Conservation (phyloP, 1,140 invertebrate species). For the Cydia amplana region DNA sequence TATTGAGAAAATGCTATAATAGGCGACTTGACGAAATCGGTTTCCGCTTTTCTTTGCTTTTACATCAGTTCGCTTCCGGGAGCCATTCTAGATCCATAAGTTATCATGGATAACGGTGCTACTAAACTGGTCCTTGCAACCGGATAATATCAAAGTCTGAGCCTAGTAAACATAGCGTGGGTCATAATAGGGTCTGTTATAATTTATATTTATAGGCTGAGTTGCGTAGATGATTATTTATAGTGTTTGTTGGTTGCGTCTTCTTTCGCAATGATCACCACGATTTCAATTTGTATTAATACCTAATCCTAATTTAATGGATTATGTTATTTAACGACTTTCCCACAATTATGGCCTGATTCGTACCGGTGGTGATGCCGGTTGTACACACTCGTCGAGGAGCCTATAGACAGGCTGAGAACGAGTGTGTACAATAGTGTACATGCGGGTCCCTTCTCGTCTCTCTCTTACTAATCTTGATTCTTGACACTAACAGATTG, state of each 20-base stretch:
- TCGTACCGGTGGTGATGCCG: too few relatives aligned
- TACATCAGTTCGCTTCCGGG: neutral
- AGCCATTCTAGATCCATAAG: slow-evolving; percentile 11
- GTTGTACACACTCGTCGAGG: too few relatives aligned
- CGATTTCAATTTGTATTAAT: neutral
- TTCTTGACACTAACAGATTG: too few relatives aligned
- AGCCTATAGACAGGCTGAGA: too few relatives aligned
- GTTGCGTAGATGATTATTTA: neutral
- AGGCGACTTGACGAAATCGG: neutral
- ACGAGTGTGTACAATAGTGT: too few relatives aligned
- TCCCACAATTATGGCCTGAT: too few relatives aligned
- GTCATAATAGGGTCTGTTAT: slow-evolving; percentile 13
- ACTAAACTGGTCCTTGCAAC: slow-evolving; percentile 1
- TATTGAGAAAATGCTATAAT: slow-evolving; percentile 1
- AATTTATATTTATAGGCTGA: neutral
- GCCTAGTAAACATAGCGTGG: slow-evolving; percentile 12
- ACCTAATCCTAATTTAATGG: too few relatives aligned
- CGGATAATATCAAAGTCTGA: slow-evolving; percentile 7
- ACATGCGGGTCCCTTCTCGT: too few relatives aligned
- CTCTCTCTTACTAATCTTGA: too few relatives aligned
- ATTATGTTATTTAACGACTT: too few relatives aligned
- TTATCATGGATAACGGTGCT: slow-evolving; percentile 8
- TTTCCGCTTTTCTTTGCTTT: slow-evolving; percentile 5
- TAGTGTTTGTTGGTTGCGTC: neutral
- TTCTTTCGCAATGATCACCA: neutral